These are phyloP conservation scores for Tetramorium parvispinum DNA, from an alignment of 1,140 invertebrate species.

Conservation along the genomic window DNA sequence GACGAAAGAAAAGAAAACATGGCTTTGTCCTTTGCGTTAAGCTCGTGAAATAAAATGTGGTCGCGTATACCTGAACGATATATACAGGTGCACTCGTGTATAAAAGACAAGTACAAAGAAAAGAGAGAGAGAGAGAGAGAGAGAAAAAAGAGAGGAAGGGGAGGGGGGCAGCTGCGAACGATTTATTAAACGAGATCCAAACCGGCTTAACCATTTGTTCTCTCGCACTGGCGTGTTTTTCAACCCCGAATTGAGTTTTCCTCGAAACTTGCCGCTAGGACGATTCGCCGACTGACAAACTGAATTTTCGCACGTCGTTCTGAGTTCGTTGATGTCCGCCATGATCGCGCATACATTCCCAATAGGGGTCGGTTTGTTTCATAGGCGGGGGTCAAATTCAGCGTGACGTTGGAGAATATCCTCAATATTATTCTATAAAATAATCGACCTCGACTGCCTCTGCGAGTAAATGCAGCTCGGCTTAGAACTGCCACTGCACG, in stretches of 20 bases:
- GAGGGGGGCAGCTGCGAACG: conserved; percentile 27
- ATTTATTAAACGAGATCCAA: conserved; percentile 75
- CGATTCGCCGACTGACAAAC: conserved; percentile 31
- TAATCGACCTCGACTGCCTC: conserved; percentile 37
- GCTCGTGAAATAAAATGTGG: conserved; percentile 18
- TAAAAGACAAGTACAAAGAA: neutral
- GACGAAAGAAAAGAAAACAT: conserved; percentile 6
- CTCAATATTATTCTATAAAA: conserved; percentile 40
- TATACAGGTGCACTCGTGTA: conserved; percentile 18
- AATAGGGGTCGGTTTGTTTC: conserved; percentile 8
- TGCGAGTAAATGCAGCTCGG: conserved; percentile 12
- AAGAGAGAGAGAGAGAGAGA: neutral
- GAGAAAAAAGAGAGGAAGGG: too few relatives aligned
- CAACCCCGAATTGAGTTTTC: conserved; percentile 71
- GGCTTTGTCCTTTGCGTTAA: conserved; percentile 12
- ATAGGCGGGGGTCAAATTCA: conserved; percentile 10
- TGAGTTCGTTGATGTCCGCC: conserved; percentile 19
- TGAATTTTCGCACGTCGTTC: conserved; percentile 51
- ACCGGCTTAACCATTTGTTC: conserved; percentile 73
- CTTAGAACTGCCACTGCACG: conserved; percentile 38
- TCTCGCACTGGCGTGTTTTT: conserved; percentile 60
- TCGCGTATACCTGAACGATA: neutral
- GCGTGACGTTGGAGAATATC: conserved; percentile 12
- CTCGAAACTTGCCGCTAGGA: conserved; percentile 41
- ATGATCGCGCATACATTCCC: conserved; percentile 10